Base-by-base conservation (phyloP, 2,113 vertebrate species). In the Dasypus novemcinctus region DNA sequence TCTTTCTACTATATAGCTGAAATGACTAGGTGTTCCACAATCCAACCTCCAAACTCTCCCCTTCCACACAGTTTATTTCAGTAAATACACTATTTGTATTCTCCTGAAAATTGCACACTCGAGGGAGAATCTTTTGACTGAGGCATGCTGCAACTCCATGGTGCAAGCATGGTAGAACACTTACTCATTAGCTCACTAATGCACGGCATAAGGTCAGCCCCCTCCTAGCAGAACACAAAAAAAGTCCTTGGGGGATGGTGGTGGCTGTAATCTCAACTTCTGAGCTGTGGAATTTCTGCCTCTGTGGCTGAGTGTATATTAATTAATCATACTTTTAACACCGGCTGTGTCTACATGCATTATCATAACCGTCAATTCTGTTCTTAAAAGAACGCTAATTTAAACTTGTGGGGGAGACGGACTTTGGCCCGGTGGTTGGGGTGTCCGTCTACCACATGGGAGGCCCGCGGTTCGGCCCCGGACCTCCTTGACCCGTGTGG, bases 301-400 rank as follows among this genome's bases (percentile, higher is more conserved):
- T 85, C 74, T 82, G 59, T 46, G 59, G 72, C 85, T 66, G 17
- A 1, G 31, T n/a, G 78, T 74, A 38, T 74, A 80, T 95, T 91
- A 93, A 95, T 94, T 85, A 95, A 95, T 90, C 90, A 86, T 85
- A 74, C 75, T 66, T 94, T 81, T 63, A 96, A 79, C 2, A 0
- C 66, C 31, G 43, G n/a, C 87, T 94, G 82, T 83, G 94, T 93
- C 94, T 78, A 36, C 72, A 88, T 0, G 1, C 54, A 43, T 93
- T 78, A 88, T 69, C 89, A 8, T 54, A 90, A 59, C 29, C 57
- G 54, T 85, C 87, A 78, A 81, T 61, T 76, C 61, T 59, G 13
- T 64, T 81, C 82, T 88, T 86, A 54, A 90, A 91, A 94, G 86
- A 76, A 81, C 81, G 52, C 86, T 78, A 29, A 87, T 94, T 89